Evolutionary conservation across 2,113 vertebrate species (phyloP), one percentile per base, ranked within the genome.

Genomic region (Thomomys bottae): DNA sequence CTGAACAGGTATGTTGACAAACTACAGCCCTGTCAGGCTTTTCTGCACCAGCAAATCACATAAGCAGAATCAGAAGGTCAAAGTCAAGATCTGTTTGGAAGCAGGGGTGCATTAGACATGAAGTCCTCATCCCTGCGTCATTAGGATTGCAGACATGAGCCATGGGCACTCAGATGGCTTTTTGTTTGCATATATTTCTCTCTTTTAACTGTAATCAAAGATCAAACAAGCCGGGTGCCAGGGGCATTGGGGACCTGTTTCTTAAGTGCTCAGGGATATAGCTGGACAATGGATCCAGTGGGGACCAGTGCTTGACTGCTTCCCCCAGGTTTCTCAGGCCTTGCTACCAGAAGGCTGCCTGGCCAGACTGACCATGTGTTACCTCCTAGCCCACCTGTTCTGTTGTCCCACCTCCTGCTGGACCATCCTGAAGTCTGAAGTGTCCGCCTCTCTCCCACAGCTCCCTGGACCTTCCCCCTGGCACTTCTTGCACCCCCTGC

Each of bases 401-500:
- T 2, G 21, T 15, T 30, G 7, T 36, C 83, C 2, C 0, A 28
- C 7, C 23, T 2, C 64, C 68, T 30, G 8, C 30, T 20, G 49
- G 38, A 20, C 10, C n/a, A 0, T 4, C 6, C 6, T 30, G 64
- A 36, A 26, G n/a, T 61, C 70, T 49, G 32, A 89, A 66, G 21
- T 28, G 20, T 57, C 32, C 63, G 8, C 34, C 12, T 76, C 20
- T 64, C 88, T 89, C 36, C 70, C 68, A 24, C 86, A 96, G 94
- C 18, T 85, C 78, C 49, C 24, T 66, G 8, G 23, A 42, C 18
- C 67, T 59, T 45, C 86, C 20, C 36, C 64, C 45, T 4, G 38
- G 66, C 1, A 12, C 38, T 30, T 1, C 36, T 28, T 28, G n/a
- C 3, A 61, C 18, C 54, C 45, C 26, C 38, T 34, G 54, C 54